Evolutionary conservation across 2,888 invertebrate species (phyloP), one percentile per base, ranked within the genome.

Genomic region (Glyphotaelius pellucidus): DNA sequence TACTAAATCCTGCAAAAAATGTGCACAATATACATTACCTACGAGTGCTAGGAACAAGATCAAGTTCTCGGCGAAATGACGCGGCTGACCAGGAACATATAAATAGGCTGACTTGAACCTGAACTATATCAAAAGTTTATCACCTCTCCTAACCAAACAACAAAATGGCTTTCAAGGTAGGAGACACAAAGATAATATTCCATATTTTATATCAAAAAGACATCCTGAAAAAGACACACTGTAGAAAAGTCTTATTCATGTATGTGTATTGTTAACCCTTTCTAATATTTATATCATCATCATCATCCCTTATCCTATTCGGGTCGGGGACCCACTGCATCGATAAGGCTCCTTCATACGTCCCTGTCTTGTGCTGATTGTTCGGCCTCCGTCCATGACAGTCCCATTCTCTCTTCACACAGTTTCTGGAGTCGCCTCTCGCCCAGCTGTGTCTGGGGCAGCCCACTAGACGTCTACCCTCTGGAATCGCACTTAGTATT

Each of bases 161-260:
- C 95, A 95, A 95, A 95, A 96, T 96, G 96, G 95, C 95, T 95
- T 95, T 95, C 96, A 96, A 96, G 96, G 96, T 96, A 92, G 15
- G 52, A 81, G 5, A 81, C 81, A 81, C 14, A 15, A 31, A 15
- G 3, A 81, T 81, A 81, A 12, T 81, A 31, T 7, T 31, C 15
- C 80, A 80, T 30, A 9, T 14, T 30, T 30, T 30, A 80, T 14
- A 12, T 30, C 83, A 83, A 35, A 31, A 0, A 15, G 83, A 14
- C 15, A 32, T 31, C 0, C 11, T 12, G 30, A 81, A 81, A 15
- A 81, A 32, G 4, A 32, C 7, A 5, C 19, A n/a, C 0, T 2
- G 1, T 14, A 19, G 5, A n/a, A 25, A 80, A 80, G 30, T 80
- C 3, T 47, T 15, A 15, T 80, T 80, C 2, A 7, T 19, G 5